A percentile compares a stretch with the other conserved stretches of the same genome.
These are phyloP conservation scores for Malachius bipustulatus DNA, from an alignment of 2,888 invertebrate genomes.

Conservation along the genomic window DNA sequence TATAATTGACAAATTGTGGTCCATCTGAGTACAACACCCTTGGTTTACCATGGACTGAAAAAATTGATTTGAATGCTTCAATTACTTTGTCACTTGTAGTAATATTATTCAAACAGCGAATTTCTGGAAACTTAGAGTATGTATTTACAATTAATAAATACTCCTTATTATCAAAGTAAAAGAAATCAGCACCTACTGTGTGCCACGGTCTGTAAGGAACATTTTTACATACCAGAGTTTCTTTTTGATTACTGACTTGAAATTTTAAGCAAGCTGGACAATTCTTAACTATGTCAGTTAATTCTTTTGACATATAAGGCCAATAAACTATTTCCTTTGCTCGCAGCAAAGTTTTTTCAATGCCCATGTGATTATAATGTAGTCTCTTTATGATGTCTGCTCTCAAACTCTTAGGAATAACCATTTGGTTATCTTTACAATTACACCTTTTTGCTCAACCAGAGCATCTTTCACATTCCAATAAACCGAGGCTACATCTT, in stretches of 20 bases:
- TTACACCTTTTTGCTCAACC: constrained; percentile 12
- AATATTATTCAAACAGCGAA: constrained; percentile 14
- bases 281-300: constrained; percentile 17
- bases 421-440: constrained; percentile 18
- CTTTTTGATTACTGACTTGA: constrained; percentile 3
- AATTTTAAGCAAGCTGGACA: constrained; percentile 20
- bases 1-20: constrained; percentile 16
- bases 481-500: constrained; percentile 11
- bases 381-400: constrained; percentile 17
- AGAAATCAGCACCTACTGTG: constrained; percentile 9
- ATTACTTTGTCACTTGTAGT: constrained; percentile 18
- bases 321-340: constrained; percentile 21
- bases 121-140: constrained; percentile 22
- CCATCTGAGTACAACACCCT: constrained; percentile 18
- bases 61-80: constrained; percentile 17
- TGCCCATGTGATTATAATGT: constrained; percentile 22
- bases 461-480: constrained; percentile 13
- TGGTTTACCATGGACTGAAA: constrained; percentile 20
- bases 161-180: too few relatives aligned
- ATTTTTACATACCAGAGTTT: constrained; percentile 6
- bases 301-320: constrained; percentile 20
- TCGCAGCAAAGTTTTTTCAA: constrained; percentile 17
- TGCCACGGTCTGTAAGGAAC: constrained; percentile 9
- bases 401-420: constrained; percentile 19
- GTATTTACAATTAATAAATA: too few relatives aligned